phyloP scores from a whole-genome alignment of 2,888 invertebrate species.

The Eurytoma adleriae region DNA sequence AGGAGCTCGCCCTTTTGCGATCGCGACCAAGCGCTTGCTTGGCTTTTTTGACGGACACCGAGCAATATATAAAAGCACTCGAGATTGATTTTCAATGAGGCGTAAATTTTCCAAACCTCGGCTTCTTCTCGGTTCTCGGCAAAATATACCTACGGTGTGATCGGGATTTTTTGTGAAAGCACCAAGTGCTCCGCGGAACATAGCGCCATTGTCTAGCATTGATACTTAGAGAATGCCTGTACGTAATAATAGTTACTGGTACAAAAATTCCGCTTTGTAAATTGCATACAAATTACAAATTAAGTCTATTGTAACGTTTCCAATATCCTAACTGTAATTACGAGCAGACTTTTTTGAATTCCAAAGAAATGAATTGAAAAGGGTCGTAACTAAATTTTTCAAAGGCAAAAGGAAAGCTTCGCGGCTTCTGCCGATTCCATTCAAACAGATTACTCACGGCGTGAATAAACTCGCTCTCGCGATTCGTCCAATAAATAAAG shows the following conservation, averaged over 20 bases:
- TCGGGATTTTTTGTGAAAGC: not conserved
- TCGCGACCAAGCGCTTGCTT: not conserved
- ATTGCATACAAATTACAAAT: constrained; percentile 4
- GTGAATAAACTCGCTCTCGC: too few species aligned
- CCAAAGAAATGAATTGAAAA: not conserved
- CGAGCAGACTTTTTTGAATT: not conserved
- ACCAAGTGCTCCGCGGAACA: not conserved
- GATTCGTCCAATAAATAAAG: constrained; percentile 11
- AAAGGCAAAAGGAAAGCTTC: not conserved
- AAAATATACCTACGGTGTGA: not conserved
- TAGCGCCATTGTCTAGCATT: constrained; percentile 5
- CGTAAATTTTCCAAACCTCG: too few species aligned
- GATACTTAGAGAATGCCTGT: not conserved
- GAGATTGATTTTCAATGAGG: too few species aligned
- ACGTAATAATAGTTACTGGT: not conserved
- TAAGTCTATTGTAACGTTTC: not conserved
- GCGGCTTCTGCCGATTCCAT: not conserved
- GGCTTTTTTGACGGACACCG: not conserved
- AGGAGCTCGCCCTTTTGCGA: constrained; percentile 1
- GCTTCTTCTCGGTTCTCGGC: too few species aligned
- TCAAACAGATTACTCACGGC: not conserved
- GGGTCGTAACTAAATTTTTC: not conserved
- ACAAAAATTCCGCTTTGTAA: constrained; percentile 11
- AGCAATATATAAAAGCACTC: too few species aligned
- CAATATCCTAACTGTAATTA: not conserved